These are phyloP conservation scores for Caenorhabditis inopinata DNA, from an alignment of 1,140 invertebrate species.

Conservation along the genomic window DNA sequence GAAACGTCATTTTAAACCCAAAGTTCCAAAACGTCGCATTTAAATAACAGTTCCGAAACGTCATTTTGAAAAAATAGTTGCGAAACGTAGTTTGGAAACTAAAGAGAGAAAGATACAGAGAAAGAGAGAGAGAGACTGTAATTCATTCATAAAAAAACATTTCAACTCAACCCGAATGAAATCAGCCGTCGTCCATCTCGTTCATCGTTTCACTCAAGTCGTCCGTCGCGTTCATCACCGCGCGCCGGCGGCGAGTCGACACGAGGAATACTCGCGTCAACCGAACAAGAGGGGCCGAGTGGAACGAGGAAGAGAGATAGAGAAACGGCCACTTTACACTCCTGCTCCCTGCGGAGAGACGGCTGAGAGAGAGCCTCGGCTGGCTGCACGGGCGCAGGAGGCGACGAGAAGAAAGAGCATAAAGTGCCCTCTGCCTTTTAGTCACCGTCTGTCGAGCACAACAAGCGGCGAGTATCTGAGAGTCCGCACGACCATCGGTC, in stretches of 20 bases:
- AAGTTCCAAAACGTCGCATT: too few relatives aligned
- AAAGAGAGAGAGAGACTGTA: too few relatives aligned
- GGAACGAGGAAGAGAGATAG: background rate
- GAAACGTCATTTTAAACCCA: too few relatives aligned
- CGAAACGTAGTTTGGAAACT: too few relatives aligned
- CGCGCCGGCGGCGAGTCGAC: background rate
- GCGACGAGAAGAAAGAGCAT: background rate
- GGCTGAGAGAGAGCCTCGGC: too few relatives aligned
- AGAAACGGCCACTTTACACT: conserved; percentile 26
- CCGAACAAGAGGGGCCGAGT: background rate
- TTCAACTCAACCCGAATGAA: too few relatives aligned
- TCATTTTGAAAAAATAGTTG: too few relatives aligned
- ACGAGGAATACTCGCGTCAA: background rate
- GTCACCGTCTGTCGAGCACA: conserved; percentile 18
- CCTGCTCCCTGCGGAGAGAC: background rate
- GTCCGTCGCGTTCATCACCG: background rate
- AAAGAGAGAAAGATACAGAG: too few relatives aligned
- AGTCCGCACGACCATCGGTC: background rate
- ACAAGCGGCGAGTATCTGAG: background rate
- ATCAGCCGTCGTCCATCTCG: background rate
- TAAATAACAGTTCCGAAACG: too few relatives aligned
- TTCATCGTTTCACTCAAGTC: background rate
- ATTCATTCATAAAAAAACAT: conserved; percentile 18
- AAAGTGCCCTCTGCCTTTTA: conserved; percentile 32
- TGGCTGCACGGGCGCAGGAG: background rate